Conservation (phyloP, 2,888 invertebrate species). For the Agriopis aurantiaria region DNA sequence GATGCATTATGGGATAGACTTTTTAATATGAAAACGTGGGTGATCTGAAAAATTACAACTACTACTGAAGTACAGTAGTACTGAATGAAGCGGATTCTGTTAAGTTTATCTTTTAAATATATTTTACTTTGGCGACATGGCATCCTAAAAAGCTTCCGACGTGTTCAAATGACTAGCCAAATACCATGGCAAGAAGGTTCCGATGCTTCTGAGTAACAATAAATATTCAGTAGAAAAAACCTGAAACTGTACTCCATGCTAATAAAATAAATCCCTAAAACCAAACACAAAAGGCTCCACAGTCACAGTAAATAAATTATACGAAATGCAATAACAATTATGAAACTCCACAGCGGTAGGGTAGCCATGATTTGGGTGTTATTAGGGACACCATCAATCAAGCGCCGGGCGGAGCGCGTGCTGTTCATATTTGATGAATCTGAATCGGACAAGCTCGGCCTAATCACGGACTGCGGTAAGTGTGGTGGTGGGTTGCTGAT, state of each 20-base stretch:
- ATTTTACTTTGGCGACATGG: no score
- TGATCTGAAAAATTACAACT: no score
- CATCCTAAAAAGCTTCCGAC: no score
- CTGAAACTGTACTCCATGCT: conserved; percentile 5
- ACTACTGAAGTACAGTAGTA: no score
- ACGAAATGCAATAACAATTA: conserved; percentile 26
- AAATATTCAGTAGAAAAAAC: not conserved
- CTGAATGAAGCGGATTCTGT: no score
- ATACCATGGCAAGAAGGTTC: no score
- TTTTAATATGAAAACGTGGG: no score
- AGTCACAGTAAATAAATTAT: conserved; percentile 13
- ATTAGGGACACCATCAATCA: conserved; percentile 30
- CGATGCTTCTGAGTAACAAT: no score
- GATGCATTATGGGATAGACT: no score
- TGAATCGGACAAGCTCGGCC: conserved; percentile 18
- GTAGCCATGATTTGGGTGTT: conserved; percentile 27
- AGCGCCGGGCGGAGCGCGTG: not conserved
- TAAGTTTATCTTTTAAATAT: no score
- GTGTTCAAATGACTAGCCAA: no score
- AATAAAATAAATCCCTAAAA: conserved; percentile 8
- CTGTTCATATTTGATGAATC: conserved; percentile 28
- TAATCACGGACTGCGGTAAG: conserved; percentile 11
- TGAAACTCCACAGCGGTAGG: conserved; percentile 7
- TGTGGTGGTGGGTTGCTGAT: not conserved
- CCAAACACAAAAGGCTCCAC: conserved; percentile 4